Evolutionary conservation across 2,113 vertebrate species (phyloP).

Genomic region (Phalacrocorax pelagicus): DNA sequence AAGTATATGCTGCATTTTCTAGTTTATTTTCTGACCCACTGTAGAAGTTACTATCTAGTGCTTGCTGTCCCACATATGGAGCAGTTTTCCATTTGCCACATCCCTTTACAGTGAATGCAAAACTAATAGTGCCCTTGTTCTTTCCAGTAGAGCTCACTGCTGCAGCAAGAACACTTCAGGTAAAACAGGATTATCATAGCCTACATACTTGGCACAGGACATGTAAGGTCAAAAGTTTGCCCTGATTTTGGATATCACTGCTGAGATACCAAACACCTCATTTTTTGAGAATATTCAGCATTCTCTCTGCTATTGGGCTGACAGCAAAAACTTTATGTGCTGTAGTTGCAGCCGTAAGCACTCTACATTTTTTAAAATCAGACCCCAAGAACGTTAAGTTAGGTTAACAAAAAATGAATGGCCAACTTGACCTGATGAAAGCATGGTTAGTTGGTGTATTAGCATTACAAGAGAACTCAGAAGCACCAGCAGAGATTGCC

Average conservation of each 20-base stretch:
- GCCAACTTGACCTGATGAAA: background rate
- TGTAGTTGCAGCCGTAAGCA: background rate
- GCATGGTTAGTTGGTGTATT: background rate
- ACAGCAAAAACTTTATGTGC: background rate
- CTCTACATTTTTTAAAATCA: background rate
- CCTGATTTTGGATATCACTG: background rate
- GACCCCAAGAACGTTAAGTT: background rate
- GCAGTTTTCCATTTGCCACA: background rate
- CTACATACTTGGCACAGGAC: background rate
- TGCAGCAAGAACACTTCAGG: constrained; percentile 5
- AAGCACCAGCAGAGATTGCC: background rate
- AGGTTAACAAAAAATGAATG: background rate
- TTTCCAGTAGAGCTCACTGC: background rate
- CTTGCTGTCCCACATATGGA: background rate
- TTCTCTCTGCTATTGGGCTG: background rate
- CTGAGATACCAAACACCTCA: background rate
- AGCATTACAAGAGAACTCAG: background rate
- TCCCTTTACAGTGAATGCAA: background rate
- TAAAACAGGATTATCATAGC: constrained; percentile 4
- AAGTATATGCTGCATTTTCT: background rate
- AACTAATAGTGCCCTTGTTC: background rate
- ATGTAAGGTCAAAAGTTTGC: constrained; percentile 10
- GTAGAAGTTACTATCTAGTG: background rate
- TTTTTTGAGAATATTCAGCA: background rate
- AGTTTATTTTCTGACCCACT: background rate